Conservation (phyloP, 2,113 vertebrate genomes). For the Macquaria australasica region DNA sequence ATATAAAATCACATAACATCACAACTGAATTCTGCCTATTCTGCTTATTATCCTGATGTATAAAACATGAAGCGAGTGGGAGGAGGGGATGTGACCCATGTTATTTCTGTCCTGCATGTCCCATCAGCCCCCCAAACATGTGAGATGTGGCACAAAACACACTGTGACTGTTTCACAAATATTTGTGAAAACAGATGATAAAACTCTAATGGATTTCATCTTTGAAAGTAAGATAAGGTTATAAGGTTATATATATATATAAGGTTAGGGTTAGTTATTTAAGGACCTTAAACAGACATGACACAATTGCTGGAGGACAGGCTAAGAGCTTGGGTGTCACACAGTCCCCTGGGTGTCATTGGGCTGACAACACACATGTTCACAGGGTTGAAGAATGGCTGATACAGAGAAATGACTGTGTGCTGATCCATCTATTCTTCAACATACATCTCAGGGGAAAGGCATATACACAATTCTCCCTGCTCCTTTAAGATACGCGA, state of each 20-base stretch:
- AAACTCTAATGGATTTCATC: background rate
- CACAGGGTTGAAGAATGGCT: conserved; percentile 35
- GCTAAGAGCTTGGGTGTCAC: background rate
- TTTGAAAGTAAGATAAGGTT: conserved; percentile 5
- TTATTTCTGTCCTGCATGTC: conserved; percentile 31
- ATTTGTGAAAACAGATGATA: background rate
- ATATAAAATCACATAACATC: conserved; percentile 2
- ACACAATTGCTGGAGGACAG: conserved; percentile 3
- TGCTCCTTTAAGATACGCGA: conserved; percentile 56
- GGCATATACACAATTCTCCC: background rate
- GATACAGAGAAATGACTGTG: conserved; percentile 35
- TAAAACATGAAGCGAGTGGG: conserved; percentile 50
- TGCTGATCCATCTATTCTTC: conserved; percentile 39
- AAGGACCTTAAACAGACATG: background rate
- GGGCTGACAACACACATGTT: conserved; percentile 41
- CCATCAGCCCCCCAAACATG: background rate
- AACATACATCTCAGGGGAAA: conserved; percentile 28
- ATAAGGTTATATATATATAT: no score
- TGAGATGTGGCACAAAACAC: conserved; percentile 11
- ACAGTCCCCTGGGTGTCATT: conserved; percentile 26
- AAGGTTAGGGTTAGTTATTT: no score
- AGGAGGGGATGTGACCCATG: conserved; percentile 12
- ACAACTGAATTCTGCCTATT: conserved; percentile 32
- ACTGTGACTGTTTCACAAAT: background rate
- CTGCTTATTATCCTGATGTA: conserved; percentile 51